Conservation (phyloP, 2,113 vertebrate genomes). For the Castor canadensis region DNA sequence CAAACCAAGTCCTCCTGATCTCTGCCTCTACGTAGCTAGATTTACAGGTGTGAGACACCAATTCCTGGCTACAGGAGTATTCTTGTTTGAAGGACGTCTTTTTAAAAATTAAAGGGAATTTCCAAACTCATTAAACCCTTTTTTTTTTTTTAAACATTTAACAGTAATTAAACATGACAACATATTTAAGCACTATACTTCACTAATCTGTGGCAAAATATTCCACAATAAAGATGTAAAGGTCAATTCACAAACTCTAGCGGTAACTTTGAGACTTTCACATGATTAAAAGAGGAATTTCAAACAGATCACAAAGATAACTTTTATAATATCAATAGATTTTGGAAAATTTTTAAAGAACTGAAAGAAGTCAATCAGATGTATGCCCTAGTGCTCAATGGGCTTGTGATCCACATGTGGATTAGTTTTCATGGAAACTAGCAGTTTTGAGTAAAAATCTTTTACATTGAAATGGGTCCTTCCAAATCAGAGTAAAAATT, state of each 20-base stretch:
- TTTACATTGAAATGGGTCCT: neutral
- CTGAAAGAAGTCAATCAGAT: neutral
- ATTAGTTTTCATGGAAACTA: neutral
- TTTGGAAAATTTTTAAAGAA: neutral
- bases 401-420: neutral
- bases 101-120: neutral
- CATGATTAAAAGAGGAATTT: neutral
- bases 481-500: neutral
- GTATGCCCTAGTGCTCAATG: constrained; percentile 36
- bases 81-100: neutral
- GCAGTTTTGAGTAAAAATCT: neutral
- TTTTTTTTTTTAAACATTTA: too few species aligned
- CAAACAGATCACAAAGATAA: neutral
- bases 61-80: neutral
- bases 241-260: neutral
- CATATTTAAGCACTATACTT: neutral
- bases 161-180: neutral
- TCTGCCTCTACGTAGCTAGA: neutral
- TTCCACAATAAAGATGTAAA: neutral
- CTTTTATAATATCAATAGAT: neutral
- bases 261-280: neutral
- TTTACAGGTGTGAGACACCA: neutral
- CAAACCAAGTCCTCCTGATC: neutral
- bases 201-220: neutral
- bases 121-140: too few species aligned